phyloP scores from a whole-genome alignment of 1,140 invertebrate genomes.

The Chrysopa pallens region DNA sequence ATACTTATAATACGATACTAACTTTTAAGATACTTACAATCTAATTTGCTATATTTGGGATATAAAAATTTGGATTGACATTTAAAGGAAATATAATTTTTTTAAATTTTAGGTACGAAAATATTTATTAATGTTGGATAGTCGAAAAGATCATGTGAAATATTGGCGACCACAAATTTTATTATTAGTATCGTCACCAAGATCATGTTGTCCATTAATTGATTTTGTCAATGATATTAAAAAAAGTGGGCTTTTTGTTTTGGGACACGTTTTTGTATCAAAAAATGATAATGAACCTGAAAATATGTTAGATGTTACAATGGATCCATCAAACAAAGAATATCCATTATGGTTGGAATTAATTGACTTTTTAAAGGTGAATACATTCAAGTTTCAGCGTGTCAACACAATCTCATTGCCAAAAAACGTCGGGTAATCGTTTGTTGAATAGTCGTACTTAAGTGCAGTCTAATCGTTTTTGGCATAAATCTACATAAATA shows the following conservation, averaged over 20 bases:
- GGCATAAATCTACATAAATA: no score
- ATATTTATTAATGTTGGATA: constrained; percentile 88
- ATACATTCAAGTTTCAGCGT: not conserved
- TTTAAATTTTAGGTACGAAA: constrained; percentile 59
- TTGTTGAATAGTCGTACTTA: no score
- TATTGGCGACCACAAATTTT: constrained; percentile 98
- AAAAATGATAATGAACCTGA: constrained; percentile 27
- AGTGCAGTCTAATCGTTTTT: no score
- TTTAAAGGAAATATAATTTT: no score
- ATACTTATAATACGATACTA: no score
- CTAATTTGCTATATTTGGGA: no score
- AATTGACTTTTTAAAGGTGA: constrained; percentile 65
- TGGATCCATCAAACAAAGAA: constrained; percentile 56
- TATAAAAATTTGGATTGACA: no score
- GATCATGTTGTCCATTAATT: constrained; percentile 79
- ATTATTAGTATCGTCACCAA: constrained; percentile 76
- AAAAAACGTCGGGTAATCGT: no score
- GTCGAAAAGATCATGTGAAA: constrained; percentile 93
- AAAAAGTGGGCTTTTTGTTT: constrained; percentile 90
- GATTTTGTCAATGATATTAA: constrained; percentile 98
- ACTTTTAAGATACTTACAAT: no score
- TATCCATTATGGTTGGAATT: constrained; percentile 75
- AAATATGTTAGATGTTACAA: constrained; percentile 15
- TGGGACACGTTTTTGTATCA: constrained; percentile 77
- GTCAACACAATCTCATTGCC: no score